A percentile compares a stretch with the other conserved stretches of the same genome.
Evolutionary conservation across 1,140 invertebrate species (phyloP).

Genomic region (Euwallacea similis): DNA sequence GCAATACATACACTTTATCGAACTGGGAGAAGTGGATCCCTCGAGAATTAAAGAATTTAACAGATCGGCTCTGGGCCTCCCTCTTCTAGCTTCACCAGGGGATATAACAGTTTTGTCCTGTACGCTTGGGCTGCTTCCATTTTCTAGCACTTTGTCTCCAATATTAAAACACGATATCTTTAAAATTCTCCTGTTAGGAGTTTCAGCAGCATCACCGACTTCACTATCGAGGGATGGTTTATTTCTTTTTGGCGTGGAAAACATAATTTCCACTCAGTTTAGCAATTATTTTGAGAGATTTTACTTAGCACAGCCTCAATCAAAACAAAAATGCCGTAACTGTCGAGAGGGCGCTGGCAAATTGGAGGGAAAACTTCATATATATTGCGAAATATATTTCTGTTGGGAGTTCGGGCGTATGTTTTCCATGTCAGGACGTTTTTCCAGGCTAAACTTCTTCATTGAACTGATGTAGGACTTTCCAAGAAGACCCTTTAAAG

Average conservation of each 20-base stretch:
- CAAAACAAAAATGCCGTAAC: slow-evolving; percentile 34
- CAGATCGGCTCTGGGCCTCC: slow-evolving; percentile 73
- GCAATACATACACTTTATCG: slow-evolving; percentile 76
- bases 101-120: slow-evolving; percentile 46
- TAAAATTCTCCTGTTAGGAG: slow-evolving; percentile 45
- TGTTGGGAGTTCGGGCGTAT: too few species aligned
- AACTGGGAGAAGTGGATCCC: slow-evolving; percentile 70
- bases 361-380: slow-evolving; percentile 33
- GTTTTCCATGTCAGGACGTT: too few species aligned
- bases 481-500: too few species aligned
- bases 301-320: slow-evolving; percentile 22
- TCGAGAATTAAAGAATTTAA: slow-evolving; percentile 72
- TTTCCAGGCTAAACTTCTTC: too few species aligned
- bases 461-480: too few species aligned
- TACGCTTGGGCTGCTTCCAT: slow-evolving; percentile 44
- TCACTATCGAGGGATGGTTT: slow-evolving; percentile 42
- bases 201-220: slow-evolving; percentile 40
- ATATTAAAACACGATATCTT: slow-evolving; percentile 44
- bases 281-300: slow-evolving; percentile 4
- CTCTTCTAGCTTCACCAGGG: slow-evolving; percentile 57
- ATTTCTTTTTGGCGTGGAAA: slow-evolving; percentile 49
- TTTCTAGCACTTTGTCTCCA: slow-evolving; percentile 48
- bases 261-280: slow-evolving; percentile 44
- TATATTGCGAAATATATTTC: background rate
- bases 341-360: slow-evolving; percentile 29